Percentiles rank a stretch among this genome's conserved stretches.
phyloP scores from a whole-genome alignment of 2,888 invertebrate genomes.

The Oligia strigilis region DNA sequence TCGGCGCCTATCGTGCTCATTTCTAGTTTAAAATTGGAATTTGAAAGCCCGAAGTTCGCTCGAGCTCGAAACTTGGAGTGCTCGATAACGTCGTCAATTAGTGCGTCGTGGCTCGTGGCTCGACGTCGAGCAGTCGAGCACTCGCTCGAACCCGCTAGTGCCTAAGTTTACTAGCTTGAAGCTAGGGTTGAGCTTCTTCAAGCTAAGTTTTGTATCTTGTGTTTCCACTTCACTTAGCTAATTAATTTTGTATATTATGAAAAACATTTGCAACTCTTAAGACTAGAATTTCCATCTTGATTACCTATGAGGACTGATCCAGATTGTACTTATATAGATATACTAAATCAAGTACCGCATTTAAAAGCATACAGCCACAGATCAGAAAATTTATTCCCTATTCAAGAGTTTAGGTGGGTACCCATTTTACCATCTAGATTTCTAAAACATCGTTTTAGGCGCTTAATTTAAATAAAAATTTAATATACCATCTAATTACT shows the following conservation, averaged over 20 bases:
- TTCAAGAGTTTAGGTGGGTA: not conserved
- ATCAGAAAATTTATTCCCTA: not conserved
- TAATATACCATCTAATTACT: not conserved
- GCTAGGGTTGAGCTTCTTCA: conserved; percentile 62
- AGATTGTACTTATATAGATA: not conserved
- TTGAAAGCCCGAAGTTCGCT: conserved; percentile 81
- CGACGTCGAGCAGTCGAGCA: conserved; percentile 68
- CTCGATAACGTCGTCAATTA: conserved; percentile 88
- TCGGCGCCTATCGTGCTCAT: conserved; percentile 73
- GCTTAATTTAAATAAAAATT: not conserved
- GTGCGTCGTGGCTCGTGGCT: conserved; percentile 75
- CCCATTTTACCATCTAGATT: not conserved
- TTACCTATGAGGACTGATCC: not conserved
- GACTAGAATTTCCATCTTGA: not conserved
- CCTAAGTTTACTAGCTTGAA: conserved; percentile 65
- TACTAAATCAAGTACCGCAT: not conserved
- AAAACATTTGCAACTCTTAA: not conserved
- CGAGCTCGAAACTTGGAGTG: conserved; percentile 79
- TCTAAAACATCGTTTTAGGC: not conserved
- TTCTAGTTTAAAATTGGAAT: conserved; percentile 86
- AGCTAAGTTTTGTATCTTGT: conserved; percentile 30
- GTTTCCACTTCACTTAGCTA: conserved; percentile 3
- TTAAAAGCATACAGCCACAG: not conserved
- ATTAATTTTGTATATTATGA: conserved; percentile 6
- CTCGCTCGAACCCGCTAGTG: conserved; percentile 59